phyloP scores from a whole-genome alignment of 2,113 vertebrate species.

The Campylomormyrus numenius region DNA sequence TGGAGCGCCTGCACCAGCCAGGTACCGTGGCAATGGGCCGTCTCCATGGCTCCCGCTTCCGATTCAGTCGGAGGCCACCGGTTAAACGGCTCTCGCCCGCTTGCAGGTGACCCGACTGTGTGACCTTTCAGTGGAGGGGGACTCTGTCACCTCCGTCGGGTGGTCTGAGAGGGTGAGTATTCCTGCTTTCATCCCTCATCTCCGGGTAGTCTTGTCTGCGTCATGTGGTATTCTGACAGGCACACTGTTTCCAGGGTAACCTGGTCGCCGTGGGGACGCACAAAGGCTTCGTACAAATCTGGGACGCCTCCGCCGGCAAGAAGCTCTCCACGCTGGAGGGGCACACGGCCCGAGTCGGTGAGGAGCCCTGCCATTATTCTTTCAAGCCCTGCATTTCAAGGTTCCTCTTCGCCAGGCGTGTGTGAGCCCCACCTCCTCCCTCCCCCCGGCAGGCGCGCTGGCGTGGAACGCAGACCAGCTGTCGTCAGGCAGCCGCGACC shows the following conservation, averaged over 20 bases:
- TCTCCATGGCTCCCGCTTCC: neutral
- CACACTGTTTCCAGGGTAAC: slow-evolving; percentile 71
- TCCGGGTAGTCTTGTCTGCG: neutral
- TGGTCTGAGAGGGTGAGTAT: slow-evolving; percentile 92
- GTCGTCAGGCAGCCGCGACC: slow-evolving; percentile 87
- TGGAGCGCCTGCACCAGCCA: slow-evolving; percentile 99
- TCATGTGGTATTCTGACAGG: neutral
- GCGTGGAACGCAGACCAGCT: slow-evolving; percentile 97
- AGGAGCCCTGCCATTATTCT: slow-evolving; percentile 41
- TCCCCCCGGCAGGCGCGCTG: slow-evolving; percentile 72
- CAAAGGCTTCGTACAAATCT: slow-evolving; percentile 97
- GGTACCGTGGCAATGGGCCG: slow-evolving; percentile 49
- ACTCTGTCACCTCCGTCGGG: slow-evolving; percentile 93
- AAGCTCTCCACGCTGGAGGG: slow-evolving; percentile 89
- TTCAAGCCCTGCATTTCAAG: neutral
- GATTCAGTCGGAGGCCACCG: neutral
- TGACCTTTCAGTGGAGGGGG: slow-evolving; percentile 93
- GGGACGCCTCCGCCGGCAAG: slow-evolving; percentile 94
- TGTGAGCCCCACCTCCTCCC: neutral
- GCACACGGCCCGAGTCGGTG: slow-evolving; percentile 93
- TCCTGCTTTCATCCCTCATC: fast-evolving
- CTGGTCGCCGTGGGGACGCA: slow-evolving; percentile 93
- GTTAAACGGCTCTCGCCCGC: slow-evolving; percentile 8
- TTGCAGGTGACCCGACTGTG: slow-evolving; percentile 88
- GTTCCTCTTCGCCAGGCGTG: neutral